Evolutionary conservation across 2,888 invertebrate genomes (phyloP), one percentile per base, ranked within the genome.

Genomic region (Tanytarsus gracilentus): DNA sequence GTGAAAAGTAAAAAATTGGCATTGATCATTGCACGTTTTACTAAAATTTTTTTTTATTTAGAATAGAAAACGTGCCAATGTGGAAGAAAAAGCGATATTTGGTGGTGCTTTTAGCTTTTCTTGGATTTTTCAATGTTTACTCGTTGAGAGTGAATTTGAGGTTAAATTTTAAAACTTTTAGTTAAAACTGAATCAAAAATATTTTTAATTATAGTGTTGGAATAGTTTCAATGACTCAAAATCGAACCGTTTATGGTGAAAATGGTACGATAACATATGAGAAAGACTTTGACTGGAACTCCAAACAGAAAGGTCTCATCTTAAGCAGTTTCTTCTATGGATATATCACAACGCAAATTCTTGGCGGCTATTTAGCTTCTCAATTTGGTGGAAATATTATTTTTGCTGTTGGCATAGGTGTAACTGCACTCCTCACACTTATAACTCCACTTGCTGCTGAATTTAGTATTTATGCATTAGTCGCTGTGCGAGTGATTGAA

Each of bases 321-420:
- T 73, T 93, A 56, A 88, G 89, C 67, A 87, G 90, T 0, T 93
- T 93, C 74, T 93, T 93, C 77, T 91, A 90, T 69, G 92, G 92
- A 0, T 93, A 93, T 72, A 81, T 92, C 61, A 72, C 86, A 62
- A 92, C 92, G 0, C 92, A 88, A 71, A 75, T 92, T 39, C 78
- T 86, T 1, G 92, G 91, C 0, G 92, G 92, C 50, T 89, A 86
- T 80, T 74, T 59, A 7, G 29, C 30, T 8, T 4, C 21, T 1
- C 14, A 11, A 7, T 49, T 33, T 23, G 95, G 95, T 65, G 95
- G 93, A 63, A 89, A 89, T 77, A 79, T 83, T 66, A 74, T 88
- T 14, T 87, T 86, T 70, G 89, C 88, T 25, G 73, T 83, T 63
- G 90, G 90, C 14, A 84, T 91, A 29, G 84, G 85, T 0, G 78